Base-by-base conservation (phyloP, 1,140 invertebrate species). In the Drosophila pectinifera region DNA sequence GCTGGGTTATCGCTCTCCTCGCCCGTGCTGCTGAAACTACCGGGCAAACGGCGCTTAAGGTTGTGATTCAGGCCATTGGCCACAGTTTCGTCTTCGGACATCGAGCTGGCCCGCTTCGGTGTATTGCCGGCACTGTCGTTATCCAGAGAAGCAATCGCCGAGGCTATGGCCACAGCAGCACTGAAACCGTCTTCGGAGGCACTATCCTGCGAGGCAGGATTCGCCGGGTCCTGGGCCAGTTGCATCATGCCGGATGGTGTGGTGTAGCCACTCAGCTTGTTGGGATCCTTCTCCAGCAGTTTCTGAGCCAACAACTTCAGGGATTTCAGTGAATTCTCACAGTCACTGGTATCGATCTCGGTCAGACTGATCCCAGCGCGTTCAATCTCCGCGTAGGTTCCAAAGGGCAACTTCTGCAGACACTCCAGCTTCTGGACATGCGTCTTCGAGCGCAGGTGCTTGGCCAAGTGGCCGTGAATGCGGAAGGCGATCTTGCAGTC, bases 401-500 rank as follows among this genome's bases (percentile, higher is more conserved):
- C 98, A 90, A 98, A 98, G 0, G 98, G 98, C 64, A 99, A 92
- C 93, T 99, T 99, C 42, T 95, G 96, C 28, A 98, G 92, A 92
- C 97, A 98, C 92, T 99, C 98, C 41, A 99, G 93, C 85, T 97
- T 96, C 95, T 98, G 98, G 22, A 99, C 98, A 91, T 99, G 98
- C 95, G 97, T 97, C 94, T 99, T 99, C 31, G 98, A 98, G 39
- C 98, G 94, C 41, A 99, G 93, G 94, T 99, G 98, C 93, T 99
- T 99, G 0, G 98, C 97, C 76, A 99, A 93, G 93, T 99, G 98
- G 0, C 98, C 98, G 86, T 98, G 97, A 86, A 99, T 99, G 70
- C 98, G 95, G 92, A 99, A 99, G 1, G 97, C 98, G 65, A 98
- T 97, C 92, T 98, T 98, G 92, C 98, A 99, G 86, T 99, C 97